phyloP scores from a whole-genome alignment of 2,797 vertebrate species.

The Phaenicophaeus curvirostris region DNA sequence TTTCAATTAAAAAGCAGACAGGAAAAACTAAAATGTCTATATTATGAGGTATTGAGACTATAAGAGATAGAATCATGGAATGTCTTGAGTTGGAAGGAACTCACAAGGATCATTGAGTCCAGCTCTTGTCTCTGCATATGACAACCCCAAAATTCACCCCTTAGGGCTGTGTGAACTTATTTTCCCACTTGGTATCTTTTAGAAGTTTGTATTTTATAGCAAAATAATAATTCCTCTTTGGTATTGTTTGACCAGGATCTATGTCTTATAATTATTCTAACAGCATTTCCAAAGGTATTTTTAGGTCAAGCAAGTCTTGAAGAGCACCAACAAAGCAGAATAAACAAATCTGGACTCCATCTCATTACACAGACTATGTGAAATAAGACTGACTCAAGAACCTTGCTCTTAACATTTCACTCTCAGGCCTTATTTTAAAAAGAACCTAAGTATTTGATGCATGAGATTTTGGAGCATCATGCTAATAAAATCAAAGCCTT shows the following conservation, averaged over 20 bases:
- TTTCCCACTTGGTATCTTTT: background rate
- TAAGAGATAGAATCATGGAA: background rate
- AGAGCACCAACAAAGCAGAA: background rate
- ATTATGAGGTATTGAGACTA: background rate
- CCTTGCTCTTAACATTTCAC: background rate
- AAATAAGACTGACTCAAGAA: background rate
- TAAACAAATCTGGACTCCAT: background rate
- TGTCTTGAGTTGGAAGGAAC: too few species aligned
- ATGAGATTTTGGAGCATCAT: background rate
- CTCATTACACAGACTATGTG: background rate
- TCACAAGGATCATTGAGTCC: too few species aligned
- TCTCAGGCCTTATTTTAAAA: background rate
- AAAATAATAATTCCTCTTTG: background rate
- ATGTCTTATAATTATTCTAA: background rate
- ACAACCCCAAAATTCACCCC: too few species aligned
- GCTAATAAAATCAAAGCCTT: background rate
- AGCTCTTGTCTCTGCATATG: too few species aligned
- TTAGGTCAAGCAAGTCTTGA: background rate
- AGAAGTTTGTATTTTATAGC: background rate
- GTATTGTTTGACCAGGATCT: background rate
- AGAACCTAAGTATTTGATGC: background rate
- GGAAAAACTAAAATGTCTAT: background rate
- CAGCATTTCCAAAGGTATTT: background rate
- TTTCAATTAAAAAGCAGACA: background rate
- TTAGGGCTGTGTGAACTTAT: background rate